Evolutionary conservation across 2,113 vertebrate genomes (phyloP).

Genomic region (Upupa epops): DNA sequence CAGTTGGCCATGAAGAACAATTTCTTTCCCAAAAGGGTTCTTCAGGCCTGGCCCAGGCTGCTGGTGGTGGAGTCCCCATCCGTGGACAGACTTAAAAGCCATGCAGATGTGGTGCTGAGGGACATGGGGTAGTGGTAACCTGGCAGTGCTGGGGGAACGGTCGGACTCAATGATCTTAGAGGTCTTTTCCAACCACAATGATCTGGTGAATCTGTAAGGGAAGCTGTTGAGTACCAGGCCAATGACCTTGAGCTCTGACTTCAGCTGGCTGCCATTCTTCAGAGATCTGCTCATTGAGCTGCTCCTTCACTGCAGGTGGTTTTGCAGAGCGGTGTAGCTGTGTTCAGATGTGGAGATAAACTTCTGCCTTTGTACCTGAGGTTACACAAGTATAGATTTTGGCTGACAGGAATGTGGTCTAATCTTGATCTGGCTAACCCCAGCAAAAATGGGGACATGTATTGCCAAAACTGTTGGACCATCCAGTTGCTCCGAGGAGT

Average conservation of each 20-base stretch:
- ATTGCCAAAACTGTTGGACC: constrained; percentile 15
- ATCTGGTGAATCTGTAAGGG: neutral
- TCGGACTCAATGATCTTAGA: neutral
- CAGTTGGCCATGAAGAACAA: too few species aligned
- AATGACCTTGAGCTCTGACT: neutral
- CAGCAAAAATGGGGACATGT: neutral
- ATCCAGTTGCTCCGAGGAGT: neutral
- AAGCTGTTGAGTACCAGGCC: neutral
- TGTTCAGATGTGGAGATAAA: neutral
- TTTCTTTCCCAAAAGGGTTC: too few species aligned
- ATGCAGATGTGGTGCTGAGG: too few species aligned
- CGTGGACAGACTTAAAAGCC: neutral
- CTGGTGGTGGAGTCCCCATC: neutral
- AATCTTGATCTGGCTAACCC: constrained; percentile 13
- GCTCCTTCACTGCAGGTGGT: neutral
- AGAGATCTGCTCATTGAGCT: neutral
- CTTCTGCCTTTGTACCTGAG: neutral
- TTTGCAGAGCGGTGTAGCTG: neutral
- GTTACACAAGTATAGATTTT: neutral
- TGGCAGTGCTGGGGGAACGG: too few species aligned
- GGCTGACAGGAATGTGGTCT: constrained; percentile 22
- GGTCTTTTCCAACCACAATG: neutral
- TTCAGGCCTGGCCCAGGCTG: neutral
- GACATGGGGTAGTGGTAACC: too few species aligned
- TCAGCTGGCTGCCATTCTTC: neutral